Evolutionary conservation across 1,140 invertebrate genomes (phyloP), one percentile per base, ranked within the genome.

Genomic region (Euborellia annulipes): DNA sequence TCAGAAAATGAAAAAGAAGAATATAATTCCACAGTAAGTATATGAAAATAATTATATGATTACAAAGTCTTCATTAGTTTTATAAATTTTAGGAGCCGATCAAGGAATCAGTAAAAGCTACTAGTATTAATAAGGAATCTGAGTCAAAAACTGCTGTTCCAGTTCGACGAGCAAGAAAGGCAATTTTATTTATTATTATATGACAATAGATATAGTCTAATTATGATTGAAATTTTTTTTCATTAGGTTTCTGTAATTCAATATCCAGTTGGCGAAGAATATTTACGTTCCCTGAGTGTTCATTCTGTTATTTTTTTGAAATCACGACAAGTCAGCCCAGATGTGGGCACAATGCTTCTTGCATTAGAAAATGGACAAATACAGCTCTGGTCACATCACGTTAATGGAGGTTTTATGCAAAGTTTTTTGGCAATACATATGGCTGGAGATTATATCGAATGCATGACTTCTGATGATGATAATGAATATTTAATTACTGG

Each of bases 361-460:
- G 65, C 76, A 0, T 53, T 82, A 36, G 75, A 79, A 55, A 78
- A 76, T 37, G 79, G 79, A 0, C 1, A n/a, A 2, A 17, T 38
- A 1, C 79, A 82, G 63, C 66, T 75, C 1, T 84, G 79, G 75
- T 79, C 76, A 8, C 77, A 81, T 58, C 75, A 82, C 55, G 63
- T 72, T n/a, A 64, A 61, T 3, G 76, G 74, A n/a, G 73, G 73
- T 13, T 75, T 71, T 57, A 60, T 80, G 37, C 63, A 64, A 17
- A 60, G 71, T 2, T 82, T 82, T 54, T 66, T 67, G 38, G 74
- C 69, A 7, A 67, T 76, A 37, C 80, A 85, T 57, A 66, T 66
- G 2, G 58, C 64, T 2, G 72, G 71, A 1, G 79, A 83, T 60
- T 81, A 75, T 55, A 73, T 78, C 9, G 61, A 72, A 7, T 64